These are phyloP conservation scores for Stenotaenia linearis DNA, from an alignment of 2,888 invertebrate genomes.

Conservation along the genomic window DNA sequence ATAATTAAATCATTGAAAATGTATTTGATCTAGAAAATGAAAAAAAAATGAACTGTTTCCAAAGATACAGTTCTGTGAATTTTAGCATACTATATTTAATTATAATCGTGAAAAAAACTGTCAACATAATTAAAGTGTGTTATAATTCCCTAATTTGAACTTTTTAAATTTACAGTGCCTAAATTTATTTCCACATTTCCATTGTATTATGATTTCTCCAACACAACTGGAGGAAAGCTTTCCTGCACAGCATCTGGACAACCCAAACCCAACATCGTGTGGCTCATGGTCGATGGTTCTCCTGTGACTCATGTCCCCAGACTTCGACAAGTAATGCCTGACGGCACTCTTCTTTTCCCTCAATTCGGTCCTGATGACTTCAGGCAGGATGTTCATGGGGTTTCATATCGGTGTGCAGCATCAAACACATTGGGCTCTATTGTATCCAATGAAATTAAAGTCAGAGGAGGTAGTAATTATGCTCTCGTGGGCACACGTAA, in stretches of 20 bases:
- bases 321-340: constrained; percentile 40
- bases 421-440: constrained; percentile 40
- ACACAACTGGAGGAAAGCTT: constrained; percentile 43
- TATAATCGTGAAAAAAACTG: too few species aligned
- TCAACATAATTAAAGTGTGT: too few species aligned
- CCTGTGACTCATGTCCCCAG: constrained; percentile 40
- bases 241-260: constrained; percentile 43
- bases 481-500: too few species aligned
- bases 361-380: constrained; percentile 27
- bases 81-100: too few species aligned
- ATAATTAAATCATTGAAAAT: too few species aligned
- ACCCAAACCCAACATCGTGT: constrained; percentile 42
- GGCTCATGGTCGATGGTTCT: constrained; percentile 42
- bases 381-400: constrained; percentile 41
- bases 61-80: too few species aligned
- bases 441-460: constrained; percentile 40
- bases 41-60: too few species aligned
- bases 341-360: constrained; percentile 40
- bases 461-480: constrained; percentile 40
- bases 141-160: not conserved
- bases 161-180: not conserved
- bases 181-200: constrained; percentile 5
- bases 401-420: constrained; percentile 40
- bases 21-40: too few species aligned
- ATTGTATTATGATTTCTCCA: constrained; percentile 42